Conservation (phyloP, 2,888 invertebrate genomes). For the Tenodera sinensis region DNA sequence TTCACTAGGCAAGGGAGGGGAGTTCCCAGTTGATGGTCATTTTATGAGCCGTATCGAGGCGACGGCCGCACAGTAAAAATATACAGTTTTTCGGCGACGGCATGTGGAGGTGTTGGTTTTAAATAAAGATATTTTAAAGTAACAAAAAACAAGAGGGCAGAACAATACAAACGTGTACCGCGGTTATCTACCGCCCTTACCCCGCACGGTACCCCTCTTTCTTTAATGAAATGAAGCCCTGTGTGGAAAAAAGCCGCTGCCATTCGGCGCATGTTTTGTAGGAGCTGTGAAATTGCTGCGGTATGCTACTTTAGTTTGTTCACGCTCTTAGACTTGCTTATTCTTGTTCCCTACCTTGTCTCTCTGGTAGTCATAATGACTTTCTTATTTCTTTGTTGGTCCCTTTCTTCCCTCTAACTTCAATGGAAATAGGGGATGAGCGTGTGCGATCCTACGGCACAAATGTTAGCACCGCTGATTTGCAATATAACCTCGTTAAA, state of each 20-base stretch:
- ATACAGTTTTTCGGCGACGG: neutral
- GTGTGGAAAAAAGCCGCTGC: neutral
- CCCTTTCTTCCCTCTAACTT: too few species aligned
- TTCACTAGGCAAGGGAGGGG: conserved; percentile 19
- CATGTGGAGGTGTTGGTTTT: neutral
- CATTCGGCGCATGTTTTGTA: neutral
- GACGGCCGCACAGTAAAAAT: neutral
- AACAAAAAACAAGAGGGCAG: neutral
- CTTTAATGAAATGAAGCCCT: neutral
- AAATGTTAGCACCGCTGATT: too few species aligned
- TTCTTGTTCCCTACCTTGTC: neutral
- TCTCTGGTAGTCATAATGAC: neutral
- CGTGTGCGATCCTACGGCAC: too few species aligned
- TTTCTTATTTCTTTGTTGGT: neutral
- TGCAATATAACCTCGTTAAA: too few species aligned
- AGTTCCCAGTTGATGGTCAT: conserved; percentile 25
- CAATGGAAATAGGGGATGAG: too few species aligned
- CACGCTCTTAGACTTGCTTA: neutral
- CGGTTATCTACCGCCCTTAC: neutral
- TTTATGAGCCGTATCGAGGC: conserved; percentile 30
- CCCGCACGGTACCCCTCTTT: neutral
- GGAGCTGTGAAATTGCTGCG: neutral
- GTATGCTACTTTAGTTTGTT: neutral
- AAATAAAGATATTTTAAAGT: conserved; percentile 15
- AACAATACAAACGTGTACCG: neutral